Base-by-base conservation (phyloP, 2,888 invertebrate genomes). In the Phyto melanocephala region DNA sequence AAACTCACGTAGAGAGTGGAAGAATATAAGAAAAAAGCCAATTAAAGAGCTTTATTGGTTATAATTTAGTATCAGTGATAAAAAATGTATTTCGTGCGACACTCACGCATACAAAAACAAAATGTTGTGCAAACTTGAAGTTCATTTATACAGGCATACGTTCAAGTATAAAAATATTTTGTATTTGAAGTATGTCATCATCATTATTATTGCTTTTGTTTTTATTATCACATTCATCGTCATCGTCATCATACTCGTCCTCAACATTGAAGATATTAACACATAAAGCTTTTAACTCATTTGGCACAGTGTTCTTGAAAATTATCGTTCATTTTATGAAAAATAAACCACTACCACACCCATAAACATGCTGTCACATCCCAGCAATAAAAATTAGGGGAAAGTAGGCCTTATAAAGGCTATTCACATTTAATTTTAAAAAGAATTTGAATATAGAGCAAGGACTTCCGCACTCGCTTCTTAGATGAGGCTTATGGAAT, bases 1-100 rank as follows among this genome's bases (percentile, higher is more conserved):
- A 28, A 28, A 5, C 28, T 6, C 6, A 6, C 6, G 28, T 6
- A 28, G 28, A 6, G 28, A 28, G 28, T 28, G 6, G 28, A 28
- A 28, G 50, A 5, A 6, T 28, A 28, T 28, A 28, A 75, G 67
- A 54, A 67, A 83, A 71, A 71, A 77, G 70, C 78, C 60, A 84
- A 84, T 81, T 84, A 81, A 81, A 84, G 56, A 78, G 81, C 67
- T 84, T 81, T 81, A 81, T 81, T 81, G 83, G 78, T 75, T 81
- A 80, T 79, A 81, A 74, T 84, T 81, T 71, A 37, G 67, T 33
- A 65, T 84, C 35, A 72, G 74, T 17, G 65, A 76, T 65, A 56
- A 63, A 70, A 75, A 81, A 78, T 33, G 63, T 71, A n/a, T 52
- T 11, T 8, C 24, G 6, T 45, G 22, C 17, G 10, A 17, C 52